Evolutionary conservation across 2,888 invertebrate species (phyloP).

Genomic region (Mesorhabditis sp.): DNA sequence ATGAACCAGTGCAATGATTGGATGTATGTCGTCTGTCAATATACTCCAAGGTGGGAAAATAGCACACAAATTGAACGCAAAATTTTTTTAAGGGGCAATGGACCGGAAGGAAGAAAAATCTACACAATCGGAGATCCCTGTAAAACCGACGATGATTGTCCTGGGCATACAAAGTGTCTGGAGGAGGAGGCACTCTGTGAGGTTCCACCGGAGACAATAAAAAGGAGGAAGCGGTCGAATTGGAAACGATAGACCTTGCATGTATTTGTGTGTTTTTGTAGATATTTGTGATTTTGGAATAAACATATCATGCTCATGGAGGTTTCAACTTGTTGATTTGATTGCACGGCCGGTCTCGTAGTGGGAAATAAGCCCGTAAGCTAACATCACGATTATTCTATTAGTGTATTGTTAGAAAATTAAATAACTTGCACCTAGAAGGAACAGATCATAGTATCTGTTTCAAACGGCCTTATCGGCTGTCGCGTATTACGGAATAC

Average conservation of each 20-base stretch:
- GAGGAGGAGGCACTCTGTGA: not conserved
- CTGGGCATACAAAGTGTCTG: not conserved
- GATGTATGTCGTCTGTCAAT: constrained; percentile 4
- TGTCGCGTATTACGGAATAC: too few species aligned
- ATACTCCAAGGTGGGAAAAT: not conserved
- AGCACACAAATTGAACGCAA: not conserved
- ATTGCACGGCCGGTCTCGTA: too few species aligned
- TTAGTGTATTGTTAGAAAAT: too few species aligned
- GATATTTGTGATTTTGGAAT: not conserved
- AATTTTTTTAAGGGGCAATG: not conserved
- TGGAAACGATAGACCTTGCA: not conserved
- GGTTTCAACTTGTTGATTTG: too few species aligned
- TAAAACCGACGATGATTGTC: not conserved
- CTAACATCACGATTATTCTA: too few species aligned
- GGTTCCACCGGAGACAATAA: not conserved
- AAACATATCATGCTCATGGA: not conserved
- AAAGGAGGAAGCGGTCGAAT: constrained; percentile 1
- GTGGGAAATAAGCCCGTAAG: too few species aligned
- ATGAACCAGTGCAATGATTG: constrained; percentile 6
- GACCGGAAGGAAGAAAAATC: constrained; percentile 2
- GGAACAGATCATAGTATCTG: too few species aligned
- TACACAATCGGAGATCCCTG: constrained; percentile 5
- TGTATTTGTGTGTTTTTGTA: not conserved
- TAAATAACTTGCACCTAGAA: too few species aligned
- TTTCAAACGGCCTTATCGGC: too few species aligned